phyloP scores from a whole-genome alignment of 1,140 invertebrate species.

The Coboldia fuscipes region DNA sequence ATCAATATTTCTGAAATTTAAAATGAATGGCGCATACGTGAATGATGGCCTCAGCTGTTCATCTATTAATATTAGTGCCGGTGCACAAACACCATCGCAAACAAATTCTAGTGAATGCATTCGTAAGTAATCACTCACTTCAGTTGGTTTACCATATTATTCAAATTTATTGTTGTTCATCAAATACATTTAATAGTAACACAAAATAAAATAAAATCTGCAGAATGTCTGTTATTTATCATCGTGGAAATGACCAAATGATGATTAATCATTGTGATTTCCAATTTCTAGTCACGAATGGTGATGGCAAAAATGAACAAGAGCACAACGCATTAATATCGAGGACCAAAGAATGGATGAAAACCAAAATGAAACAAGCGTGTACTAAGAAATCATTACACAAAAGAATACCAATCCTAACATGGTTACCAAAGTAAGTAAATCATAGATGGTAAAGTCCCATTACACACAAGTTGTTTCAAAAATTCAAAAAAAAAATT shows the following conservation, averaged over 20 bases:
- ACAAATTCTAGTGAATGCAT: constrained; percentile 16
- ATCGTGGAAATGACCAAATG: neutral
- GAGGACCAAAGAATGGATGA: constrained; percentile 8
- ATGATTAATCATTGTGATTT: neutral
- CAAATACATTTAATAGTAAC: neutral
- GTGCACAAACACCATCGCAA: constrained; percentile 7
- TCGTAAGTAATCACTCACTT: constrained; percentile 8
- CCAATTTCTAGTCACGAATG: neutral
- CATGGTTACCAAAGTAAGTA: constrained; percentile 39
- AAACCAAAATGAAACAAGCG: constrained; percentile 7
- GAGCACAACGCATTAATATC: constrained; percentile 5
- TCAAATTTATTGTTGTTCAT: neutral
- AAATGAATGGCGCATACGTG: constrained; percentile 11
- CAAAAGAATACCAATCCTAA: constrained; percentile 44
- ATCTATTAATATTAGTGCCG: constrained; percentile 13
- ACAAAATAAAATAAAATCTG: neutral
- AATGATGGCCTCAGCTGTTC: constrained; percentile 18
- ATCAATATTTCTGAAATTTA: too few species aligned
- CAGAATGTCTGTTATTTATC: neutral
- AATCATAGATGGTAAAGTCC: neutral
- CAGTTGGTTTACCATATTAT: neutral
- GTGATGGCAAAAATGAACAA: constrained; percentile 1
- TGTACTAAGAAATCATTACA: constrained; percentile 42
- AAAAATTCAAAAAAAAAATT: neutral
- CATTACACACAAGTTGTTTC: neutral